Base-by-base conservation (phyloP, 2,888 invertebrate genomes). In the Zonitis immaculata region DNA sequence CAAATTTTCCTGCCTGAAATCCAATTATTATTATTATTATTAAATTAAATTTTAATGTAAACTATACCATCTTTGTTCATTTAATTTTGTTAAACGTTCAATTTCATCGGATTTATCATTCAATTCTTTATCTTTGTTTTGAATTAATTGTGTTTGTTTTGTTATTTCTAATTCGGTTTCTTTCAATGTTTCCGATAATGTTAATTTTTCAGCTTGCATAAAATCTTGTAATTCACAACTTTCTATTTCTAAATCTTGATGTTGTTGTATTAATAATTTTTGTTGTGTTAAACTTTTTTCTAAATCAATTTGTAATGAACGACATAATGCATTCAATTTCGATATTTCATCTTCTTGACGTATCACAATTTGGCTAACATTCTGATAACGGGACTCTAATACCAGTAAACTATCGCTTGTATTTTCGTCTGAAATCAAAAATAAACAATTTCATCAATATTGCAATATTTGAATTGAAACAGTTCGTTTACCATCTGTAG, bases 181-280 rank as follows among this genome's bases (percentile, higher is more conserved):
- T 35, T 85, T 83, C 42, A 93, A 78, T 1, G 91, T 87, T 68
- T 92, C 91, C 18, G 84, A 82, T 62, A 93, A 79, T 7, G 90
- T 86, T 5, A 84, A 82, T 66, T 92, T 92, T 76, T 94, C 93
- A 8, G 89, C 88, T 65, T 91, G 89, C 58, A 93, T 80, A 73
- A 94, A 94, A 69, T 93, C 92, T 71, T 91, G 90, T 77, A 93
- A 80, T 75, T 94, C 93, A 2, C 81, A 80, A 25, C 89, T 86
- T 72, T 93, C 93, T 16, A 82, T 82, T 73, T 93, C 91, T 20
- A 87, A 80, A 66, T 89, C 89, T 54, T 85, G 82, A 60, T 91
- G 85, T 60, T 91, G 87, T 59, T 87, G 85, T 51, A 88, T 77
- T 43, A 91, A 75, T 11, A 81, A 75, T 49, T 86, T 85, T 60